Conservation (phyloP, 2,888 invertebrate genomes). For the Sarcophaga rosellei region DNA sequence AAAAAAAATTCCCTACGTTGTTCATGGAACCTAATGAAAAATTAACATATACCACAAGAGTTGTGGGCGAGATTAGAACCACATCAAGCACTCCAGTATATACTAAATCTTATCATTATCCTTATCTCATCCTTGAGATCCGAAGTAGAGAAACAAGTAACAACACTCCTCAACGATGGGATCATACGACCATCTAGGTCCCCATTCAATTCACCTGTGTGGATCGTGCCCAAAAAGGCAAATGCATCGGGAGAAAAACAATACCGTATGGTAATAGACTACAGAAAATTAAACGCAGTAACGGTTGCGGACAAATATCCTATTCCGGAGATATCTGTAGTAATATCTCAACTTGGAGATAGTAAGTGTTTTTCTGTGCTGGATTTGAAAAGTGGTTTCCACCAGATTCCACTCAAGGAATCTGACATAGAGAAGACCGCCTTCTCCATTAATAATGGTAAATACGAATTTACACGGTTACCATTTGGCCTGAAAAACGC, state of each 20-base stretch:
- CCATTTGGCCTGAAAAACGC: conserved; percentile 53
- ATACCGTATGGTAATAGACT: conserved; percentile 53
- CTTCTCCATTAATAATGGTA: conserved; percentile 35
- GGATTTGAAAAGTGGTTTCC: conserved; percentile 44
- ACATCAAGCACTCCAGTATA: conserved; percentile 46
- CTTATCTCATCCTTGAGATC: conserved; percentile 17
- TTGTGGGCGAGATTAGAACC: conserved; percentile 40
- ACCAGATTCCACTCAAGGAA: conserved; percentile 36
- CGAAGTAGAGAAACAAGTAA: conserved; percentile 33
- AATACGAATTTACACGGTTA: not conserved
- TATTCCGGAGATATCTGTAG: conserved; percentile 35
- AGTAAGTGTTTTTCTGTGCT: not conserved
- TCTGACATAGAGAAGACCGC: conserved; percentile 33
- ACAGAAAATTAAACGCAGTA: conserved; percentile 50
- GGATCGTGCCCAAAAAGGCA: conserved; percentile 49
- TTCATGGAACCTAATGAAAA: too few species aligned
- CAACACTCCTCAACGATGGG: conserved; percentile 27
- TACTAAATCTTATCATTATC: conserved; percentile 39
- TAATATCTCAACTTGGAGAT: conserved; percentile 24
- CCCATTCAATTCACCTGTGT: conserved; percentile 38
- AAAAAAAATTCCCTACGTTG: too few species aligned
- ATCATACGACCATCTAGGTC: conserved; percentile 41
- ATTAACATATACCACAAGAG: not conserved
- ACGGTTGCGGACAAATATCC: conserved; percentile 33
- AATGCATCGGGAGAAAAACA: conserved; percentile 33